Evolutionary conservation across 2,888 invertebrate genomes (phyloP).

Genomic region (Drosophila mercatorum): DNA sequence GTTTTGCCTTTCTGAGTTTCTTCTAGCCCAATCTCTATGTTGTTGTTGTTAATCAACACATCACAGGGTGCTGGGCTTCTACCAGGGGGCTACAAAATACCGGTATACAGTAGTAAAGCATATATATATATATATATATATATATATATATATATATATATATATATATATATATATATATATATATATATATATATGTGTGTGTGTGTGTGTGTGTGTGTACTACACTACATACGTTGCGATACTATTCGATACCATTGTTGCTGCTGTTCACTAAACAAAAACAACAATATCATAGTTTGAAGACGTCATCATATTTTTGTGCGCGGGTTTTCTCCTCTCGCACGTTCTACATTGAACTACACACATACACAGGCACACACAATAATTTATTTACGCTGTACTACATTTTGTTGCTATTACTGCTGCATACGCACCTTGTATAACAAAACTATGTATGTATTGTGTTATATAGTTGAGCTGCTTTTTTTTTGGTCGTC

Average conservation of each 20-base stretch:
- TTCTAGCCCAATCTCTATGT: constrained; percentile 43
- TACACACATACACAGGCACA: constrained; percentile 24
- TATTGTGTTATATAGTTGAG: constrained; percentile 55
- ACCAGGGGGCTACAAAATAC: constrained; percentile 53
- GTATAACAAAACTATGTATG: constrained; percentile 40
- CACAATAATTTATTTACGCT: constrained; percentile 25
- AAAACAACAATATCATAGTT: constrained; percentile 35
- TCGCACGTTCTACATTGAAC: constrained; percentile 66
- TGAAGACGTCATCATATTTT: constrained; percentile 76
- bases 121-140: constrained; percentile 3
- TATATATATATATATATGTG: neutral
- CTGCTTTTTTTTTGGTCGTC: constrained; percentile 42
- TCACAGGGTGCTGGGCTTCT: constrained; percentile 44
- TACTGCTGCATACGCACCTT: constrained; percentile 68
- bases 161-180: no score
- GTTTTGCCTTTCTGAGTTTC: constrained; percentile 38
- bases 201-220: constrained; percentile 11
- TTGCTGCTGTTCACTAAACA: constrained; percentile 44
- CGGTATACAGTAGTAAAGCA: constrained; percentile 51
- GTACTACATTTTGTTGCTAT: constrained; percentile 23
- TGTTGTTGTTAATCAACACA: constrained; percentile 48
- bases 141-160: neutral
- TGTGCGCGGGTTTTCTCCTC: constrained; percentile 72
- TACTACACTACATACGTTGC: constrained; percentile 31
- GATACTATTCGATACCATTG: constrained; percentile 43